Percentiles rank a stretch among this genome's conserved stretches.
These are phyloP conservation scores for Molorchus minor DNA, from an alignment of 2,888 invertebrate genomes.

Conservation along the genomic window DNA sequence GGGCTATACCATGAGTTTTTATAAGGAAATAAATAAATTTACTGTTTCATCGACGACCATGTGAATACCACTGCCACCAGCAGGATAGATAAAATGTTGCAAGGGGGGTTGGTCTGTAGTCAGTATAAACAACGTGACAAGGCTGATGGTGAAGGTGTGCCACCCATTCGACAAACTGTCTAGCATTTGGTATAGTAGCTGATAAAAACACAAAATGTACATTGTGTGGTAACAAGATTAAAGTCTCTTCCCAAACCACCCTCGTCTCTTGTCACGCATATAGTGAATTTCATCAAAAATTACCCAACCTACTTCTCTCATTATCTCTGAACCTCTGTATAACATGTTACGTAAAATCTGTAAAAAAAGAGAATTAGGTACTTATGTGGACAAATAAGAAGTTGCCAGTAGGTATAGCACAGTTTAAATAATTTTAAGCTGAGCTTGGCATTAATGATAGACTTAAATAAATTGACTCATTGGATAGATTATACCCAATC, in stretches of 20 bases:
- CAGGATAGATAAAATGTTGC: conserved; percentile 98
- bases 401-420: too few species aligned
- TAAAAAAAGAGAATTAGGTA: conserved; percentile 32
- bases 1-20: neutral
- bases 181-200: conserved; percentile 98
- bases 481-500: too few species aligned
- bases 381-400: too few species aligned
- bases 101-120: conserved; percentile 96
- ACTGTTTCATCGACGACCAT: conserved; percentile 93
- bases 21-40: conserved; percentile 36
- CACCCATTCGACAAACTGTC: conserved; percentile 96
- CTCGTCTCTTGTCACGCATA: conserved; percentile 99
- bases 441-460: too few species aligned
- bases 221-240: conserved; percentile 96
- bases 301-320: conserved; percentile 99
- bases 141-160: conserved; percentile 94
- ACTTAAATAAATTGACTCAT: too few species aligned
- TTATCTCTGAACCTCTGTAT: conserved; percentile 97
- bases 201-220: conserved; percentile 99
- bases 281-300: conserved; percentile 99
- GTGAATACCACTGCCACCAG: conserved; percentile 95
- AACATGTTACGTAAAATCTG: conserved; percentile 97
- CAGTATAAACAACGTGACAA: conserved; percentile 99
- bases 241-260: conserved; percentile 99
- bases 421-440: too few species aligned